Evolutionary conservation across 2,113 vertebrate genomes (phyloP), one percentile per base, ranked within the genome.

Genomic region (Catharus bicknelli): DNA sequence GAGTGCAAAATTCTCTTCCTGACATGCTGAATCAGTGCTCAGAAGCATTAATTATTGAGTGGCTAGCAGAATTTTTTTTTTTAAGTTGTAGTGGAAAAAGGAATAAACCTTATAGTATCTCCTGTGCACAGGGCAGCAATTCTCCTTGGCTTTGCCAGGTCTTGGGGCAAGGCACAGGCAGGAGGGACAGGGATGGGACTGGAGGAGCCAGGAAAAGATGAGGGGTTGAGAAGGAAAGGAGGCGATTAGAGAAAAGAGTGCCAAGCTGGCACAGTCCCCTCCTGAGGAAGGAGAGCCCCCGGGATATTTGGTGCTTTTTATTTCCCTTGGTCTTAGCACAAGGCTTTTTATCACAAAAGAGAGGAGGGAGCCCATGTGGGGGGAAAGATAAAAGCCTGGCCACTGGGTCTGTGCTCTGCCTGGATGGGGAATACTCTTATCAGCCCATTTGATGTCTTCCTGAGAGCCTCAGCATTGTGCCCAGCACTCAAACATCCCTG

Each of bases 41-140:
- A 77, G 91, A 96, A 96, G 95, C 91, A 96, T 97, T 97, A 97
- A 96, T 96, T 96, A 97, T 96, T 96, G 95, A 97, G 91, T 92
- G 93, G 94, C 90, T 91, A 90, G 81, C 90, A 93, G 94, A 95
- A 45, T 89, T 47, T 3, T 42, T 70, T 94, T 94, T 78, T 95
- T 95, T 75, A 89, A 94, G 83, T 90, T 92, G 62, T 43, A 69
- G 74, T 62, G 43, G 86, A 83, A 86, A 92, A 93, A 86, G 47
- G 43, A 43, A 70, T 76, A 81, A 70, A 16, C 29, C 72, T 73
- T 47, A 9, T 29, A 10, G 75, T 87, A 86, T 83, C 55, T 75
- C 69, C 64, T 36, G 23, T 53, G 73, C 69, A 34, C 19, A 73
- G 79, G 84, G 72, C 59, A 61, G 83, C 25, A 57, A 15, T 16